Evolutionary conservation across 2,888 invertebrate species (phyloP), one percentile per base, ranked within the genome.

Genomic region (Drosophila differens): DNA sequence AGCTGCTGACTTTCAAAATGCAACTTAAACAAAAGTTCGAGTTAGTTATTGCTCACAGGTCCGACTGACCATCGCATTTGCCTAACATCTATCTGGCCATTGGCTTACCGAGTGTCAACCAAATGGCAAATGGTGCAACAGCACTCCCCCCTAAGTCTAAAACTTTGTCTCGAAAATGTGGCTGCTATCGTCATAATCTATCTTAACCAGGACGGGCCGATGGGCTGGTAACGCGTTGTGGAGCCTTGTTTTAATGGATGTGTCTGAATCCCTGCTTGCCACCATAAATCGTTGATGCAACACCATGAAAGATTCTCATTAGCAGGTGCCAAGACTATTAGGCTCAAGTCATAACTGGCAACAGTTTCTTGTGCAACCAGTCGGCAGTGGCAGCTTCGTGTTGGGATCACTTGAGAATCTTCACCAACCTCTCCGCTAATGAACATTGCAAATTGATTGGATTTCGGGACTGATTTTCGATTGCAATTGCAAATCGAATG

Each of bases 1-100:
- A 81, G 81, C 76, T 81, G 81, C 82, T 82, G 69, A n/a, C 81
- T 79, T 79, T 81, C 77, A 76, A 64, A 68, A 73, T 75, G 69
- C 53, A 65, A 63, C 73, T 58, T 51, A 25, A 70, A 59, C 69
- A 55, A 76, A 71, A 65, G 60, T 65, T 68, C 58, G 53, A 65
- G 64, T 74, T 74, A 63, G 76, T 80, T 76, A 73, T 71, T 65
- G 64, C 63, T 37, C 64, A 47, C 54, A 32, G 62, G 25, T 25
- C 49, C 10, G 7, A 30, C 35, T 53, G 41, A 25, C 41, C 66
- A 54, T 33, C 49, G 39, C 69, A 12, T 22, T 32, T n/a, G 51
- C 32, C 7, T 19, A 14, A 25, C 41, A 41, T 22, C 25, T 33
- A 25, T 47, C 41, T 57, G 63, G 41, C 52, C 69, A 68, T 58